Conservation (phyloP, 2,797 vertebrate genomes). For the Myotis findleyi region DNA sequence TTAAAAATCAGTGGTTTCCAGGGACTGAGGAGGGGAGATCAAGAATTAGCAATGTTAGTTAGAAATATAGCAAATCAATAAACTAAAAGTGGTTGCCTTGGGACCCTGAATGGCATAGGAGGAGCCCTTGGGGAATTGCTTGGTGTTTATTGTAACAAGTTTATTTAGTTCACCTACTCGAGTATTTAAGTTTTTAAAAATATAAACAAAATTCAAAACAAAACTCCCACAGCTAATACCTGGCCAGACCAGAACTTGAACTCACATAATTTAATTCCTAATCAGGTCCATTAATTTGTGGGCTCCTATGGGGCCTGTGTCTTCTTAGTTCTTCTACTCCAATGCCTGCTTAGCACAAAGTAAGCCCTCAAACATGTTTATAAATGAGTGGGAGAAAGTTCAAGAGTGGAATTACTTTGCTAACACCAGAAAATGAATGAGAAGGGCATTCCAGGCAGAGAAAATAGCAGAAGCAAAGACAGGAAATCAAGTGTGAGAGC, state of each 20-base stretch:
- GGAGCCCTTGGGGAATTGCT: background rate
- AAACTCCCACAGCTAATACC: background rate
- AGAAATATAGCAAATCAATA: conserved; percentile 25
- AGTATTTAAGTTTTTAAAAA: conserved; percentile 16
- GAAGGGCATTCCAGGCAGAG: conserved; percentile 26
- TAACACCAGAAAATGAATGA: conserved; percentile 35
- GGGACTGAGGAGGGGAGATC: background rate
- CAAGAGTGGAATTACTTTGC: conserved; percentile 1
- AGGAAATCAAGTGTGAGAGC: background rate
- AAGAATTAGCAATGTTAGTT: background rate
- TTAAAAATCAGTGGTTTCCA: too few relatives aligned
- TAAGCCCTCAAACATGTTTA: conserved; percentile 8
- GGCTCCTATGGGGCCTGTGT: background rate
- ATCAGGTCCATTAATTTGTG: background rate
- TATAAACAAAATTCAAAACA: conserved; percentile 22
- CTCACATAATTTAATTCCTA: conserved; percentile 15
- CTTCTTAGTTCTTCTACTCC: background rate
- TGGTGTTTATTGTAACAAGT: background rate
- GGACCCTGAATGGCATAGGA: background rate
- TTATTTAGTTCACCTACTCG: background rate
- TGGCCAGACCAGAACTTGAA: background rate
- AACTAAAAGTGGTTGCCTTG: background rate
- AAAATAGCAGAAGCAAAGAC: conserved; percentile 4
- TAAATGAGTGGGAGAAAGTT: conserved; percentile 18
- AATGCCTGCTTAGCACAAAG: background rate